Evolutionary conservation across 2,113 vertebrate species (phyloP).

Genomic region (Glaucidium brasilianum): DNA sequence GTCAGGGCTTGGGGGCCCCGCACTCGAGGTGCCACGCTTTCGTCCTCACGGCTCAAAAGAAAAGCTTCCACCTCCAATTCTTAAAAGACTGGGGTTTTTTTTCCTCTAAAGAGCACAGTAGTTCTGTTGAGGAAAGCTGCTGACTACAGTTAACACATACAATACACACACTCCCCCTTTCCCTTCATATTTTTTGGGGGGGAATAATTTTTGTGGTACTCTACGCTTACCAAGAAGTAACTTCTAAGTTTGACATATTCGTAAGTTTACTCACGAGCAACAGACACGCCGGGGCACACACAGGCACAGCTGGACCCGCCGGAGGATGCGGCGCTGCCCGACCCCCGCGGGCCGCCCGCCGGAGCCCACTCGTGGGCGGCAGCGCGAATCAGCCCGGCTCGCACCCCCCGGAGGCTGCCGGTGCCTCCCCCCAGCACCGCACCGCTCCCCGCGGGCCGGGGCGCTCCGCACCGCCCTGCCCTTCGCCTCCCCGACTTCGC

Average conservation of each 20-base stretch:
- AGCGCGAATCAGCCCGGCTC: neutral
- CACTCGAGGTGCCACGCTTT: accelerated
- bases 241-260: neutral
- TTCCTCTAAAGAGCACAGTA: neutral
- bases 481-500: neutral
- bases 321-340: neutral
- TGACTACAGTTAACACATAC: neutral
- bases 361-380: neutral
- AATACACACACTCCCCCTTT: neutral
- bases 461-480: neutral
- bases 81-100: neutral
- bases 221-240: neutral
- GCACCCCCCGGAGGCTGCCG: neutral
- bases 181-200: accelerated
- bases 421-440: neutral
- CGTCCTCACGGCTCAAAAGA: neutral
- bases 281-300: neutral
- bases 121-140: neutral
- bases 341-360: neutral
- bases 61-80: neutral
- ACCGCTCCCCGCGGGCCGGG: neutral
- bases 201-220: neutral
- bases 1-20: neutral
- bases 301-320: neutral
- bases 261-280: neutral